Conservation (phyloP, 2,797 vertebrate genomes). For the Amazonetta brasiliensis region DNA sequence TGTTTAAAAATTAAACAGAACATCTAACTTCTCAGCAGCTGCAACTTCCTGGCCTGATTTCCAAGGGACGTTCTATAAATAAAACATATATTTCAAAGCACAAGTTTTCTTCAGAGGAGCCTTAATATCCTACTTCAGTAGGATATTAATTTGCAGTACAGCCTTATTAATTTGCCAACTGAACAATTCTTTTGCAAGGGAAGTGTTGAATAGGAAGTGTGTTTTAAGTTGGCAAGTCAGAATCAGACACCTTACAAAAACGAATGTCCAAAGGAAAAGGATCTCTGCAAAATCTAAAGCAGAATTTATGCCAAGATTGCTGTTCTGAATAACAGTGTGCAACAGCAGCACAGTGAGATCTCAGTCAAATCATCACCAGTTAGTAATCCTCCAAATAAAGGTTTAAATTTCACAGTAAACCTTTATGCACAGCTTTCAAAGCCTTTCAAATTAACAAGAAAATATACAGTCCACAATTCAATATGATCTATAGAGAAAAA, state of each 20-base stretch:
- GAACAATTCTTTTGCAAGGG: neutral
- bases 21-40: slow-evolving; percentile 11
- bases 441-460: neutral
- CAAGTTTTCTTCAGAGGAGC: neutral
- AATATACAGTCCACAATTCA: neutral
- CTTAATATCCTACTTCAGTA: neutral
- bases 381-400: slow-evolving; percentile 6
- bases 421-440: neutral
- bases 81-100: neutral
- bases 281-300: neutral
- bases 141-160: neutral
- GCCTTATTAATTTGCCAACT: neutral
- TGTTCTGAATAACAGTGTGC: neutral
- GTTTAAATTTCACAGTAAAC: slow-evolving; percentile 32
- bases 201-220: neutral
- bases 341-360: neutral
- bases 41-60: slow-evolving; percentile 48
- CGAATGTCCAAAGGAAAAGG: neutral
- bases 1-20: slow-evolving; percentile 70
- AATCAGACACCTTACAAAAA: neutral
- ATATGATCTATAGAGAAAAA: neutral
- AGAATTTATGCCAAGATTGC: neutral
- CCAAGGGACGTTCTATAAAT: slow-evolving; percentile 18
- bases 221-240: neutral
- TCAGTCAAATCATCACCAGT: neutral